Evolutionary conservation across 2,113 vertebrate genomes (phyloP), one percentile per base, ranked within the genome.

Genomic region (Pundamilia nyererei): DNA sequence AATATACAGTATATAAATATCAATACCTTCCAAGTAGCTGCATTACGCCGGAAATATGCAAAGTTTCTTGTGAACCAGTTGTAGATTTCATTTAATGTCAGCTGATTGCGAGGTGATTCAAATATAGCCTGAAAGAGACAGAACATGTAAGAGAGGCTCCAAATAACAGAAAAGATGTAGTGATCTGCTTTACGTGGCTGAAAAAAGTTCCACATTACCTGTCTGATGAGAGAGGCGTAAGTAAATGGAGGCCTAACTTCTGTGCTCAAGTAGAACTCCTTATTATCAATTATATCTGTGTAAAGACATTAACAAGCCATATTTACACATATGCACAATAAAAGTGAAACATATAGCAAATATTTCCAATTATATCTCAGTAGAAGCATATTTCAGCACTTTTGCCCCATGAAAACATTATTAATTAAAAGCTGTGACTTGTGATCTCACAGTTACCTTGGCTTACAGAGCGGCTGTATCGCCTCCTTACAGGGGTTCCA

Each of bases 31-130:
- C 98, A 99, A 10, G 98, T 99, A 1, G 99, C 99, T 1, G 99
- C 98, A n/a, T 99, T 99, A 93, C 98, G 98, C 87, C 98, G 95
- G 96, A 99, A 99, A 96, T 99, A 99, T 47, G 98, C 98, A 92
- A 99, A 99, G 96, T 98, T 99, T 93, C 98, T 96, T 31, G 99
- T 99, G 97, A 99, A 99, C 99, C 99, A 99, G 96, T 99, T 99
- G 97, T 99, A 99, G 96, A 99, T 99, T 96, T 99, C 99, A 11
- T 99, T 99, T 97, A 99, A 97, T 93, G 99, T 99, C 97, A 99
- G 97, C 97, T 99, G 98, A 94, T 97, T 99, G 92, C 99, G 98
- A 60, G 98, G 98, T 85, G 99, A 98, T 91, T 99, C 98, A 62
- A 98, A 98, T 96, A 99, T 99, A 54, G 98, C 99, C 99, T 99